phyloP scores from a whole-genome alignment of 2,888 invertebrate genomes.

The Deroplatys truncata region DNA sequence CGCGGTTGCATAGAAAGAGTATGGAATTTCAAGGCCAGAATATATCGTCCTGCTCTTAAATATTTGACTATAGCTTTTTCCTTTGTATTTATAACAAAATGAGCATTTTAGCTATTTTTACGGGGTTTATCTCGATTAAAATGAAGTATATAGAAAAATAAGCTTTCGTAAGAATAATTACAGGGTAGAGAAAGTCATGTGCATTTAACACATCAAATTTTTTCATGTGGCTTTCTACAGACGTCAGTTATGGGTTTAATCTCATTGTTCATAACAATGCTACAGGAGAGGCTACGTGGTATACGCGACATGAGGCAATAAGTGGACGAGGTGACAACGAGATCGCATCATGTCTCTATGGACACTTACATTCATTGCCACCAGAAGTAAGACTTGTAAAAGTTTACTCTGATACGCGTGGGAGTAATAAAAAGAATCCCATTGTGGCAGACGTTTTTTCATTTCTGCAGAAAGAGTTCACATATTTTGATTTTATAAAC shows the following conservation, averaged over 20 bases:
- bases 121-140: too few species aligned
- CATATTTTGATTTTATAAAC: slow-evolving; percentile 21
- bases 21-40: too few species aligned
- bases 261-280: slow-evolving; percentile 35
- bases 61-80: too few species aligned
- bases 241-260: slow-evolving; percentile 37
- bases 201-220: too few species aligned
- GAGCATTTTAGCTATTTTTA: too few species aligned
- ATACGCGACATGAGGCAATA: slow-evolving; percentile 37
- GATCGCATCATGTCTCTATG: slow-evolving; percentile 34
- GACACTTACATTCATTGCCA: slow-evolving; percentile 26
- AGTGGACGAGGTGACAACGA: slow-evolving; percentile 35
- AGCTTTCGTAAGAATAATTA: too few species aligned
- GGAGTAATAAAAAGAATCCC: neutral
- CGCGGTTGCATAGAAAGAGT: too few species aligned
- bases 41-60: too few species aligned
- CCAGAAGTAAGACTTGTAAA: slow-evolving; percentile 2
- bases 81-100: too few species aligned
- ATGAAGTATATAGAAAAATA: too few species aligned
- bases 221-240: slow-evolving; percentile 37
- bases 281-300: slow-evolving; percentile 32
- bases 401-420: slow-evolving; percentile 1
- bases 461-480: slow-evolving; percentile 18
- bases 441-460: slow-evolving; percentile 18
- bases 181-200: too few species aligned